Conservation (phyloP, 64 coral and sea anemone species). For the Montipora cactus region DNA sequence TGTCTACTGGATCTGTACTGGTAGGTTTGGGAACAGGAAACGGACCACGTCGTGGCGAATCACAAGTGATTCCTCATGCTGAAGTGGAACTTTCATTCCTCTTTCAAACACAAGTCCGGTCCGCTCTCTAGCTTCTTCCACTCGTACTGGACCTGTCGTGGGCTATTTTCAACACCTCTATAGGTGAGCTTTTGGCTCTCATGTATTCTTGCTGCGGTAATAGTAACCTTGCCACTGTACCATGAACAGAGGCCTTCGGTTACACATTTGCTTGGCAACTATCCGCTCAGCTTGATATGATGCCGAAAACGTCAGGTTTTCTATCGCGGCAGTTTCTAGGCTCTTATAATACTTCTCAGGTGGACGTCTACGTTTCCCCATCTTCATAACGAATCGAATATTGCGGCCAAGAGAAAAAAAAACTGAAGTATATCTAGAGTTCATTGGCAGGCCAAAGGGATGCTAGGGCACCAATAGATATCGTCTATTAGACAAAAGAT, state of each 20-base stretch:
- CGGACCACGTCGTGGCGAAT: not conserved
- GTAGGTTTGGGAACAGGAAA: slow-evolving; percentile 2
- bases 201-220: not conserved
- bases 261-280: not conserved
- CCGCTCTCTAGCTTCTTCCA: not conserved
- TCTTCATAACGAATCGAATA: too few species aligned
- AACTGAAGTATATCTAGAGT: too few species aligned
- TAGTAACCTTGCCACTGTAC: slow-evolving; percentile 41
- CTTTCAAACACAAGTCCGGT: slow-evolving; percentile 10
- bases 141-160: not conserved
- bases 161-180: not conserved
- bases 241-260: not conserved
- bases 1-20: not conserved
- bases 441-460: too few species aligned
- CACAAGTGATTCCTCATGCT: not conserved
- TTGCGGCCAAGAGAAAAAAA: too few species aligned
- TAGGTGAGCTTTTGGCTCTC: slow-evolving; percentile 14
- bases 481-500: not conserved
- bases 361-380: too few species aligned
- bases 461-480: too few species aligned
- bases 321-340: too few species aligned
- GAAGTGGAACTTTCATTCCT: slow-evolving; percentile 18
- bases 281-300: not conserved
- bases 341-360: too few species aligned
- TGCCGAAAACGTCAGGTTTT: too few species aligned